Conservation (phyloP, 30 jellyfish, hydroid and myxozoan genomes). For the Pseudorhiza aurosa region DNA sequence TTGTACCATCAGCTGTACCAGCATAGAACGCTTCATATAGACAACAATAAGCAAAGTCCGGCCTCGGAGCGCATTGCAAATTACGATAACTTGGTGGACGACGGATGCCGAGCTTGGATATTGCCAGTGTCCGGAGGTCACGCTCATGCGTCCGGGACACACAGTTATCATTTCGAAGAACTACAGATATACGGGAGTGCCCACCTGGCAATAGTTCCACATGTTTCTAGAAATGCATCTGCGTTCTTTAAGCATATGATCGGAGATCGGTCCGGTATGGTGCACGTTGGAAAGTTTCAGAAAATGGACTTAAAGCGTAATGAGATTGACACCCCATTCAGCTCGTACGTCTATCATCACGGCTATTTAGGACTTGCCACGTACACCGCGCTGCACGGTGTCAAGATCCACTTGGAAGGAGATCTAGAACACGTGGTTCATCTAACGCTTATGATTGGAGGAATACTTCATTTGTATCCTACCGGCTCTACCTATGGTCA, state of each 20-base stretch:
- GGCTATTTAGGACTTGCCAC: constrained; percentile 71
- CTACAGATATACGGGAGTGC: constrained; percentile 61
- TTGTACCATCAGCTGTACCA: constrained; percentile 49
- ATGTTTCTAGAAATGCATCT: constrained; percentile 40
- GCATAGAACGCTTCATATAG: constrained; percentile 54
- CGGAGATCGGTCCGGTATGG: constrained; percentile 62
- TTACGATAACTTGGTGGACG: constrained; percentile 34
- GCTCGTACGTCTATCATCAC: constrained; percentile 56
- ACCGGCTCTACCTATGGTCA: constrained; percentile 61
- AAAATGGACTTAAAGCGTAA: constrained; percentile 56
- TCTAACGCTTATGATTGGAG: constrained; percentile 63
- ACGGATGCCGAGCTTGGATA: constrained; percentile 67
- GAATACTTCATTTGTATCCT: constrained; percentile 33
- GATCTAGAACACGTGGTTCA: constrained; percentile 59
- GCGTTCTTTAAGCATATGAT: constrained; percentile 57
- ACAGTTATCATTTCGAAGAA: constrained; percentile 62
- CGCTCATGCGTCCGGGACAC: constrained; percentile 45
- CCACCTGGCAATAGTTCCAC: constrained; percentile 50
- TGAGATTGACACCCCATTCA: constrained; percentile 68
- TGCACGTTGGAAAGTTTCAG: constrained; percentile 58
- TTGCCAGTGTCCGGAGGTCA: constrained; percentile 69
- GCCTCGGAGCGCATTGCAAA: constrained; percentile 8
- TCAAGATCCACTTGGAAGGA: constrained; percentile 61
- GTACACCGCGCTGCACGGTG: constrained; percentile 51
- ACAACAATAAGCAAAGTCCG: constrained; percentile 58